phyloP scores from a whole-genome alignment of 2,113 vertebrate species.

The Microtus oregoni region DNA sequence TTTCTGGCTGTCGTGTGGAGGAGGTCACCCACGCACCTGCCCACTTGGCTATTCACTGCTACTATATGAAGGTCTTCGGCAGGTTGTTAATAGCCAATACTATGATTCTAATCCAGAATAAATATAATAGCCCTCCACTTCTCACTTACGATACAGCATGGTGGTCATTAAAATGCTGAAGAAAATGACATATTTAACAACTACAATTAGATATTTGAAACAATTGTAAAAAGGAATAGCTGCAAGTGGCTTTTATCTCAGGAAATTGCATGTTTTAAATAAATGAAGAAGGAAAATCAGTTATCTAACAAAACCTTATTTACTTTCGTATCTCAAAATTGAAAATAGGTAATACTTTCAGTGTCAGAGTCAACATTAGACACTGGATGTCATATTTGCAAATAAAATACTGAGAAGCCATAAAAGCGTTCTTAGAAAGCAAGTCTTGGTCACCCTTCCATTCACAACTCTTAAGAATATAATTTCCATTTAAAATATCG shows the following conservation, averaged over 20 bases:
- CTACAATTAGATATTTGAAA: not conserved
- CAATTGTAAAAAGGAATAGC: not conserved
- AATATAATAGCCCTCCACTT: not conserved
- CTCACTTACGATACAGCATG: not conserved
- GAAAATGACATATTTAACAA: not conserved
- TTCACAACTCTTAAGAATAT: no score
- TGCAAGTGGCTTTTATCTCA: not conserved
- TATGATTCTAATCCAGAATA: not conserved
- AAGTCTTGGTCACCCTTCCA: not conserved
- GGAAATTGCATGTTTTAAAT: not conserved
- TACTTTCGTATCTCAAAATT: slow-evolving; percentile 22
- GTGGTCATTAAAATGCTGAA: not conserved
- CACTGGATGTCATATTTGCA: slow-evolving; percentile 19
- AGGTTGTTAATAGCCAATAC: not conserved
- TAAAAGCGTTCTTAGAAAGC: not conserved
- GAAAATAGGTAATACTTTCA: slow-evolving; percentile 8
- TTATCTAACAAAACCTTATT: not conserved
- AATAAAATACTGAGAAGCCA: slow-evolving; percentile 41
- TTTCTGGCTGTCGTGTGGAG: not conserved
- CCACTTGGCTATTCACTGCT: not conserved
- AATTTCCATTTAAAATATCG: no score
- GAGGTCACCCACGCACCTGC: not conserved
- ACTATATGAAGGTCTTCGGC: not conserved
- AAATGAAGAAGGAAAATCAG: not conserved
- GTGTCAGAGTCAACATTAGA: slow-evolving; percentile 15